A percentile compares a stretch with the other conserved stretches of the same genome.
These are phyloP conservation scores for Cephalopachus bancanus DNA, from an alignment of 2,797 vertebrate genomes.

Conservation along the genomic window DNA sequence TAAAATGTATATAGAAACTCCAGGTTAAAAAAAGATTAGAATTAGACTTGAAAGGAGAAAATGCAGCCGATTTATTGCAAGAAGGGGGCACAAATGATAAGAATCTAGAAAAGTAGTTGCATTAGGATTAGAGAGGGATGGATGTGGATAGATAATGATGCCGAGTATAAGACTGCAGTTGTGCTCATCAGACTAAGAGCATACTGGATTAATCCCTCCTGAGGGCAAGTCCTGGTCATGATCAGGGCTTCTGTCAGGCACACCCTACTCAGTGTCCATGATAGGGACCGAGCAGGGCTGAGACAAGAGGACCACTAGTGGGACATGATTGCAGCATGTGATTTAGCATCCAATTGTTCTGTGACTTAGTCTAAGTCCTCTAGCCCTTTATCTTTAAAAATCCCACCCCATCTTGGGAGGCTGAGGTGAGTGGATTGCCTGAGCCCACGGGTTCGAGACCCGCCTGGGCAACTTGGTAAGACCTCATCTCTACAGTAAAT, in stretches of 20 bases:
- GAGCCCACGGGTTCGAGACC: too few relatives aligned
- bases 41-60: background rate
- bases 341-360: background rate
- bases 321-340: background rate
- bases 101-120: background rate
- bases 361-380: background rate
- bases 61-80: constrained; percentile 31
- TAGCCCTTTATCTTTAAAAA: background rate
- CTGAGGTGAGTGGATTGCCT: too few relatives aligned
- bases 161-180: background rate
- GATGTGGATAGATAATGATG: background rate
- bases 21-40: background rate
- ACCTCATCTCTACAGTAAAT: too few relatives aligned
- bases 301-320: background rate
- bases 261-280: accelerated
- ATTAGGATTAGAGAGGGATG: background rate
- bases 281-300: background rate
- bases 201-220: background rate
- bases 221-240: background rate
- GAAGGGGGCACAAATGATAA: background rate
- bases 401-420: background rate
- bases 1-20: background rate
- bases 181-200: background rate
- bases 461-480: too few relatives aligned
- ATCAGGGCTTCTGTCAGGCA: background rate